Evolutionary conservation across 2,888 invertebrate genomes (phyloP).

Genomic region (Platycheirus albimanus): DNA sequence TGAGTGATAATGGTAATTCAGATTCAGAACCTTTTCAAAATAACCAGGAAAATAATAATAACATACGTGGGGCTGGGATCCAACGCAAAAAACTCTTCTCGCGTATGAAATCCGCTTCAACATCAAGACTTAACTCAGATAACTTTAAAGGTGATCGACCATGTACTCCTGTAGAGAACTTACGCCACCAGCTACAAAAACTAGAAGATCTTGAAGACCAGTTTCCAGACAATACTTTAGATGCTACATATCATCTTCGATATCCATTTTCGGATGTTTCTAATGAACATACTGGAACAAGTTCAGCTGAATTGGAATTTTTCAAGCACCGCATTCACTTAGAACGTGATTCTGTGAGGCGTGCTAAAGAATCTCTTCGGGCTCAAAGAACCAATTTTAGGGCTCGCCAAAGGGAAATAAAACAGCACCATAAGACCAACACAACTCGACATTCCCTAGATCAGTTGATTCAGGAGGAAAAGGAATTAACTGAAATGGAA

Average conservation of each 20-base stretch:
- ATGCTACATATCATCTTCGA: constrained; percentile 90
- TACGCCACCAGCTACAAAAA: constrained; percentile 91
- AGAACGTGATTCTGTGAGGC: constrained; percentile 91
- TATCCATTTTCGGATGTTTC: constrained; percentile 91
- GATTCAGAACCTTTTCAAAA: constrained; percentile 81
- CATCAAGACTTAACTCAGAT: constrained; percentile 86
- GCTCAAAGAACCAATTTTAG: constrained; percentile 87
- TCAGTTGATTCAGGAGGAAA: constrained; percentile 87
- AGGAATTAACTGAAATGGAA: constrained; percentile 92
- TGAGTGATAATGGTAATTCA: constrained; percentile 82
- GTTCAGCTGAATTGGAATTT: constrained; percentile 90
- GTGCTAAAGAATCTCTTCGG: constrained; percentile 90
- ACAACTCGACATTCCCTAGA: constrained; percentile 79
- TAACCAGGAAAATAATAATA: constrained; percentile 83
- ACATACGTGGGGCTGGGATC: constrained; percentile 77
- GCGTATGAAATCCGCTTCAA: constrained; percentile 88
- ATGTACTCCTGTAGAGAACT: constrained; percentile 90
- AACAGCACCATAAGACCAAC: constrained; percentile 82
- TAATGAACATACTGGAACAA: constrained; percentile 82
- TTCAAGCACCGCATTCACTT: constrained; percentile 91
- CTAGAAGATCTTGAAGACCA: constrained; percentile 92
- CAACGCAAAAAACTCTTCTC: constrained; percentile 88
- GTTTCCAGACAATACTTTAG: constrained; percentile 88
- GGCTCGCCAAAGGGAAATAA: constrained; percentile 85
- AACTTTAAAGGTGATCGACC: constrained; percentile 83